Conservation (phyloP, 2,888 invertebrate genomes). For the Caenorhabditis sp. region DNA sequence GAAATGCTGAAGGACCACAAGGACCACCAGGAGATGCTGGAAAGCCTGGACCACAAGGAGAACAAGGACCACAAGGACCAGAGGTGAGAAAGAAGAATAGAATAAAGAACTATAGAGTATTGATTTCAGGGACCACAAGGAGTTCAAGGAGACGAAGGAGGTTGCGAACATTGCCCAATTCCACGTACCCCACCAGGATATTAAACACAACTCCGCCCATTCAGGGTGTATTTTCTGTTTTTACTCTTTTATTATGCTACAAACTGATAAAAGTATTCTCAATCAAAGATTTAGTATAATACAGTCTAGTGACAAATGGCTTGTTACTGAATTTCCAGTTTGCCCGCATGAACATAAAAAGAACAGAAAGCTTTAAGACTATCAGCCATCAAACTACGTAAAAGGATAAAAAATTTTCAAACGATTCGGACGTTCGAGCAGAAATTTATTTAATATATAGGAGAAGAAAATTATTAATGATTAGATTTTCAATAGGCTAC, state of each 20-base stretch:
- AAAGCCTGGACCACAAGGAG: slow-evolving; percentile 57
- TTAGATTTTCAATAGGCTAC: no score
- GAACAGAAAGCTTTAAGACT: neutral
- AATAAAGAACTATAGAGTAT: neutral
- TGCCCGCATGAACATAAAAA: neutral
- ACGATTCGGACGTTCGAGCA: no score
- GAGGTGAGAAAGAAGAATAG: slow-evolving; percentile 16
- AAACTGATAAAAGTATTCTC: neutral
- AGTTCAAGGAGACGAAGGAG: slow-evolving; percentile 44
- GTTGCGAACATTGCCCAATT: slow-evolving; percentile 56
- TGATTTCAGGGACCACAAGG: slow-evolving; percentile 46
- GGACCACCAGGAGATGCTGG: slow-evolving; percentile 58
- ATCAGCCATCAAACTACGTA: neutral
- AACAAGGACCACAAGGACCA: slow-evolving; percentile 59
- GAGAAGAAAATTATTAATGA: no score
- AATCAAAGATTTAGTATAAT: neutral
- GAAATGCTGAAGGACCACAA: slow-evolving; percentile 44
- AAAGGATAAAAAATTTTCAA: no score
- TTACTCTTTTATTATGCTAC: neutral
- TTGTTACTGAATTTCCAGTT: neutral
- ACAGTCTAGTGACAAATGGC: no score
- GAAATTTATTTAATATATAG: no score
- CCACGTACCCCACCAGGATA: slow-evolving; percentile 66
- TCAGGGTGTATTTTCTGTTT: slow-evolving; percentile 7
- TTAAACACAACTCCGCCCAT: slow-evolving; percentile 38